Percentiles rank a stretch among this genome's conserved stretches.
Conservation (phyloP, 2,113 vertebrate genomes). For the Cynocephalus volans region DNA sequence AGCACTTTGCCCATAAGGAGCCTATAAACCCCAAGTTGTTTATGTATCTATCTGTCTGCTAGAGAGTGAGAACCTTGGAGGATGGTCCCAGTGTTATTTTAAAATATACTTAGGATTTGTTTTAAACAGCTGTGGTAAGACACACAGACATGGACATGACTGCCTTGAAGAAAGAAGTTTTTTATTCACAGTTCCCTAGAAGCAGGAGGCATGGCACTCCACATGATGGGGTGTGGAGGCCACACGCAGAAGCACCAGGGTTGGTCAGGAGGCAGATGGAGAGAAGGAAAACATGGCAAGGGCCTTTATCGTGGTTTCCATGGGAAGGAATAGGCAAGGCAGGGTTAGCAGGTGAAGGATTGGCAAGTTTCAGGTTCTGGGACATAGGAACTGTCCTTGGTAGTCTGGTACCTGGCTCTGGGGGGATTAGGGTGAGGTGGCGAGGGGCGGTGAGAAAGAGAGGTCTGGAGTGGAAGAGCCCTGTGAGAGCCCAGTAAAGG, state of each 20-base stretch:
- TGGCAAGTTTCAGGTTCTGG: neutral
- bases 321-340: neutral
- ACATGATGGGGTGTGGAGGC: no score
- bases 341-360: neutral
- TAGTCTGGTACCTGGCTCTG: neutral
- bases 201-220: neutral
- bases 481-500: neutral
- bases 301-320: neutral
- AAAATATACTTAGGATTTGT: neutral
- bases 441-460: neutral
- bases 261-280: neutral
- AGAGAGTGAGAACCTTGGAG: neutral
- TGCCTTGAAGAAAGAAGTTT: neutral
- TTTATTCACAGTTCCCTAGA: neutral
- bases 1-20: neutral
- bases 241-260: neutral
- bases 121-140: neutral
- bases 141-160: neutral
- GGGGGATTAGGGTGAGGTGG: no score
- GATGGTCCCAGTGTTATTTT: neutral
- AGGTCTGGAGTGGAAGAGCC: neutral
- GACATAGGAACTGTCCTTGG: neutral
- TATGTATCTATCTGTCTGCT: neutral
- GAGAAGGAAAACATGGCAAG: neutral
- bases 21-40: neutral